Conservation (phyloP, 2,888 invertebrate genomes). For the Acanthococcus lagerstroemiae region DNA sequence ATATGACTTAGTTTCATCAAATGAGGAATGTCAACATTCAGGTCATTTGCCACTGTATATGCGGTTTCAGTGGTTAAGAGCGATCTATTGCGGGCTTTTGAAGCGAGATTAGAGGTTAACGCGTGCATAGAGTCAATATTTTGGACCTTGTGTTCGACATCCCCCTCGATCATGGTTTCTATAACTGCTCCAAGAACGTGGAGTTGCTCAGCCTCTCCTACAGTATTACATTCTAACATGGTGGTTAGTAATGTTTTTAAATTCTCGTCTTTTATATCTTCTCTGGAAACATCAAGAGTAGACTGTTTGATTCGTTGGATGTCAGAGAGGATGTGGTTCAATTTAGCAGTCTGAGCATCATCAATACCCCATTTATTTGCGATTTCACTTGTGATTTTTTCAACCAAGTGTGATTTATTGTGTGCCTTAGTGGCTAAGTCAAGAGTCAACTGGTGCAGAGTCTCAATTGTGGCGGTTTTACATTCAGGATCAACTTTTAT, state of each 20-base stretch:
- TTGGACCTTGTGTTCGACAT: background rate
- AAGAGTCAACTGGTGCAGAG: background rate
- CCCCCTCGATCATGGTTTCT: background rate
- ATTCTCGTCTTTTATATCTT: conserved; percentile 5
- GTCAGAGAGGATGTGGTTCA: conserved; percentile 43
- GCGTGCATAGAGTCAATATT: background rate
- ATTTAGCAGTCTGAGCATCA: conserved; percentile 42
- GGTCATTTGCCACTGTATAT: conserved; percentile 39
- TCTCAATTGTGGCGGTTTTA: background rate
- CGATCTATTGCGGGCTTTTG: background rate
- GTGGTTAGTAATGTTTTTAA: background rate
- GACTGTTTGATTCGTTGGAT: conserved; percentile 3
- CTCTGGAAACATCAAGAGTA: background rate
- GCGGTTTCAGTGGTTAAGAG: conserved; percentile 41
- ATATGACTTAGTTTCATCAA: conserved; percentile 45
- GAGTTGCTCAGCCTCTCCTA: conserved; percentile 39
- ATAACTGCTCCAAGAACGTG: background rate
- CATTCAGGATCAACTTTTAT: background rate
- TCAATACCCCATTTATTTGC: conserved; percentile 41
- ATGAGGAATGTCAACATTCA: conserved; percentile 41
- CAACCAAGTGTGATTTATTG: background rate
- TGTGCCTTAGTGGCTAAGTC: conserved; percentile 3
- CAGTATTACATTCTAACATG: conserved; percentile 36
- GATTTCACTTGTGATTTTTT: background rate
- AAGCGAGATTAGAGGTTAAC: background rate